Evolutionary conservation across 2,113 vertebrate species (phyloP).

Genomic region (Thamnophis sirtalis): DNA sequence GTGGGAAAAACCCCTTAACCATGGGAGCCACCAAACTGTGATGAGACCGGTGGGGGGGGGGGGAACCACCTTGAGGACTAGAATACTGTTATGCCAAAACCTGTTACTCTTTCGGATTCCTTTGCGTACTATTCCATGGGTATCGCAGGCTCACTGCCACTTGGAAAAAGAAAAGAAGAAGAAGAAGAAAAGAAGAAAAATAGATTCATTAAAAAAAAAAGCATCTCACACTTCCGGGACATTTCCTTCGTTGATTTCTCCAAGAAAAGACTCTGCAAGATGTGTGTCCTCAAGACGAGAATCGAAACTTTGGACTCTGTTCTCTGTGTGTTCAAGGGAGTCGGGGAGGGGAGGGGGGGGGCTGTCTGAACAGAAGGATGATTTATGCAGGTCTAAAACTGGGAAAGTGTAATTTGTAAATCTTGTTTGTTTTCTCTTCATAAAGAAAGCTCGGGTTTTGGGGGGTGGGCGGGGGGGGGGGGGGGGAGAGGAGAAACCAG

Average conservation of each 20-base stretch:
- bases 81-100: neutral
- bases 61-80: neutral
- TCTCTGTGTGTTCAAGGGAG: neutral
- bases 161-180: neutral
- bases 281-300: neutral
- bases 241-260: neutral
- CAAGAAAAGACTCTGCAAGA: no score
- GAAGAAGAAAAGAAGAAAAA: neutral
- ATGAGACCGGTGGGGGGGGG: no score
- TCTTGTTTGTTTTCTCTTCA: neutral
- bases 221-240: neutral
- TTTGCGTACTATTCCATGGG: neutral
- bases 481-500: neutral
- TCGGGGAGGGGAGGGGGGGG: rapidly evolving
- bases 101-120: neutral
- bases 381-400: neutral
- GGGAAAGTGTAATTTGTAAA: neutral
- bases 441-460: neutral
- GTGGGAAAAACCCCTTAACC: neutral
- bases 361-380: neutral
- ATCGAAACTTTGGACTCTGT: neutral
- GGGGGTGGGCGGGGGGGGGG: no score
- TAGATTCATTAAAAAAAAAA: neutral
- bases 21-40: neutral
- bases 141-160: neutral